Base-by-base conservation (phyloP, 2,888 invertebrate species). In the Epiblema foenella region DNA sequence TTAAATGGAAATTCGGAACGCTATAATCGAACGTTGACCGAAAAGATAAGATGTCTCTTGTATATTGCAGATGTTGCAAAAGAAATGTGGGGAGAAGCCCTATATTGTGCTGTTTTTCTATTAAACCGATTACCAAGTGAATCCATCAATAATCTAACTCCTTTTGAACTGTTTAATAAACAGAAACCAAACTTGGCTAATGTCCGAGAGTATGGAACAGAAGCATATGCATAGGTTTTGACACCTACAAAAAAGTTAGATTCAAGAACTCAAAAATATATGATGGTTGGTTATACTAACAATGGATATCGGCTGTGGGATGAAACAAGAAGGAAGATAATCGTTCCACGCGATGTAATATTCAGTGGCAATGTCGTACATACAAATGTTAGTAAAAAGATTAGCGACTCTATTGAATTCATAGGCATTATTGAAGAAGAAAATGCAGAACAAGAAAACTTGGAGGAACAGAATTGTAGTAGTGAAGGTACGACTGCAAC, bases 71-170 rank as follows among this genome's bases (percentile, higher is more conserved):
- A 39, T 11, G 18, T 59, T 37, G 10, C 58, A 5, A 37, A 59
- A 59, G 39, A 42, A 17, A 59, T 20, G 20, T 59, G 42, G 58
- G 58, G 58, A 59, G 58, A 59, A 59, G 58, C 58, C 8, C 39
- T 59, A 7, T 59, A 59, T 39, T 59, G 39, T 39, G 58, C 5
- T 17, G 39, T 59, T 0, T 59, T 42, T 59, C 58, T 59, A 11
- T 18, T 59, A 59, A 59, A 42, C 39, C 42, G 58, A 11, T 39
- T 59, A 8, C 39, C 39, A 59, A 59, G 58, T 18, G 39, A 59
- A 39, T 59, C 20, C 37, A 39, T 59, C 8, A 59, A 59, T 8
- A 59, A 59, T 59, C 10, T 42, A 17, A 59, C 42, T 59, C 42
- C 39, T 18, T 58, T 17, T 11, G 39, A 58, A 37, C 58, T 58